Evolutionary conservation across 2,797 vertebrate species (phyloP), one percentile per base, ranked within the genome.

Genomic region (Molossus molossus): DNA sequence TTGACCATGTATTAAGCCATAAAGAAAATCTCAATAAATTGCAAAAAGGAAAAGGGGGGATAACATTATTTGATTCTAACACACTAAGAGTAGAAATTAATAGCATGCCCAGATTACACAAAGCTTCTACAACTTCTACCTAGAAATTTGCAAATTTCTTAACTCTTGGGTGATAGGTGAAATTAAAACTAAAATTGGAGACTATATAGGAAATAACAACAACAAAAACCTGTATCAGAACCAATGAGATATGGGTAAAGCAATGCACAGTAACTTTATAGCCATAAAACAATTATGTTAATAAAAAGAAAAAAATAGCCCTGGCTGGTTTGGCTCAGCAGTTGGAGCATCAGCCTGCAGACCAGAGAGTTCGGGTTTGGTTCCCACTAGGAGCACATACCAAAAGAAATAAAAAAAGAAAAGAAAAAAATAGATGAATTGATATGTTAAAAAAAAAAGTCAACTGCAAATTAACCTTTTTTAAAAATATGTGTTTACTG

Each of bases 81-180:
- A 65, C 10, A 83, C 3, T 73, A 48, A 86, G n/a, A 83, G 11
- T 73, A 73, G 18, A 84, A 73, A 91, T 84, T 37, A 86, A 83
- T 14, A 72, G 12, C 37, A 84, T 91, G 65, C 57, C 17, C 50
- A 75, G 37, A 87, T 67, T 73, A 82, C 20, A 79, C n/a, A 79
- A 90, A 73, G 15, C 21, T 69, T 69, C 58, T 55, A 29, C 12
- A 57, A 65, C 13, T 65, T 45, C 8, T 58, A 37, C 9, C 10
- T 37, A 69, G 23, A 83, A 77, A 87, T 73, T 53, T 83, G 72
- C 91, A 91, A 88, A 95, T 90, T 55, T 76, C 53, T 96, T 50
- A 87, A 58, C 50, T 62, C 48, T 53, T 83, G 6, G 18, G 62
- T 77, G 27, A 37, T 37, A 80, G 13, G 33, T 57, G n/a, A 91